Evolutionary conservation across 2,797 vertebrate genomes (phyloP), one percentile per base, ranked within the genome.

Genomic region (Acipenser transmontanus): DNA sequence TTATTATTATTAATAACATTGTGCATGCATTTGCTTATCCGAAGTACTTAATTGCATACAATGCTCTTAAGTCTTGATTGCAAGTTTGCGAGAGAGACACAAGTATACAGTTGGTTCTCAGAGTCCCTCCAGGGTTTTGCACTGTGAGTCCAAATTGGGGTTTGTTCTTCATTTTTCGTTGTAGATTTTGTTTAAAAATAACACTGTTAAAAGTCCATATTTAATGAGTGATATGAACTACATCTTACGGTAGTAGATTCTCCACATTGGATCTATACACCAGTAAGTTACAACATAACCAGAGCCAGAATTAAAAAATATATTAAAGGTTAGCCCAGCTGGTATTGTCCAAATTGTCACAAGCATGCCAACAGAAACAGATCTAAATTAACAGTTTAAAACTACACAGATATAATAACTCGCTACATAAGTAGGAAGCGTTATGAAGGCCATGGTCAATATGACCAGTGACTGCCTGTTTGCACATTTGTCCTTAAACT

Each of bases 1-100:
- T 84, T 93, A 95, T 97, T 17, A 17, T 17, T 17, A 17, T 17
- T 34, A 34, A 98, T 98, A 97, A 97, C 95, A 96, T 89, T 82
- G 88, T 94, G 94, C 96, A 98, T 98, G 96, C 96, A 95, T 92
- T 93, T 90, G 89, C 87, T 87, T 95, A 93, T 93, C 91, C 90
- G 89, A 92, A 93, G 86, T 91, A 88, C 87, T 91, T 93, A 91
- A 91, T 88, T 89, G 91, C 89, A 90, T 84, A 90, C 85, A 89
- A 74, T 84, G 85, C 83, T 78, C 72, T 82, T 83, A 61, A 61
- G 34, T 80, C 76, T 84, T 81, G 80, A 85, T 88, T 82, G 83
- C 72, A 82, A 82, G 72, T 82, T 78, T 77, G 82, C 83, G 49
- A 54, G 62, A 67, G 62, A 60, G 60, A 66, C 85, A 85, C 79